A percentile compares a stretch with the other conserved stretches of the same genome.
phyloP scores from a whole-genome alignment of 2,888 invertebrate genomes.

The Phlogophora meticulosa region DNA sequence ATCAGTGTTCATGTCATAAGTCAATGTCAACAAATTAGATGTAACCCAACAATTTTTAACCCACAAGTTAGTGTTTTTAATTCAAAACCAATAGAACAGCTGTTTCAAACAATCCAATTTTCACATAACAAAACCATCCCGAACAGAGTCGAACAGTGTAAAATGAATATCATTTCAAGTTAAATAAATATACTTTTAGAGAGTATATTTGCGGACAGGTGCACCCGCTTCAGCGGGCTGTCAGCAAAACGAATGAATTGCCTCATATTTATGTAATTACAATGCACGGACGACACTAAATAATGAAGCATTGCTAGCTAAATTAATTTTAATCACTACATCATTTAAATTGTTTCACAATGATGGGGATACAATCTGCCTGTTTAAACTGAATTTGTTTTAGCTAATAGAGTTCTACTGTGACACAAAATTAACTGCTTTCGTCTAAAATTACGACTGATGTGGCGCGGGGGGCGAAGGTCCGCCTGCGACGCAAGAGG shows the following conservation, averaged over 20 bases:
- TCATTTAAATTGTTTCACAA: conserved; percentile 30
- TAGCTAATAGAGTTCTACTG: not conserved
- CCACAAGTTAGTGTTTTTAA: not conserved
- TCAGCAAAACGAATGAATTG: conserved; percentile 48
- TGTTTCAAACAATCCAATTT: conserved; percentile 8
- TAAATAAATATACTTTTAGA: conserved; percentile 44
- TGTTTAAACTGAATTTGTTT: not conserved
- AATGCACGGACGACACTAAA: conserved; percentile 17
- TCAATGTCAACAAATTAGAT: not conserved
- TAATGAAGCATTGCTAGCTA: conserved; percentile 28
- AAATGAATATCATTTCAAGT: conserved; percentile 30
- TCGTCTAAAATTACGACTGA: no score
- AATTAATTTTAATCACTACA: conserved; percentile 47
- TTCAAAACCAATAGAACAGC: conserved; percentile 1
- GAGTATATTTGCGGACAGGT: conserved; percentile 51
- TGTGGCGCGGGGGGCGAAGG: no score
- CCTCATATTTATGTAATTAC: conserved; percentile 47
- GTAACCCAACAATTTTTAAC: not conserved
- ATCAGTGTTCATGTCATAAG: not conserved
- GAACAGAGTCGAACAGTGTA: conserved; percentile 1
- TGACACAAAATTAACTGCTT: no score
- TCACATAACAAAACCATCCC: conserved; percentile 2
- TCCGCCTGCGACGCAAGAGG: no score
- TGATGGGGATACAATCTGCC: conserved; percentile 7
- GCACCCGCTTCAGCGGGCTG: conserved; percentile 40